Evolutionary conservation across 2,888 invertebrate genomes (phyloP).

Genomic region (Nipponacmea schrenckii): DNA sequence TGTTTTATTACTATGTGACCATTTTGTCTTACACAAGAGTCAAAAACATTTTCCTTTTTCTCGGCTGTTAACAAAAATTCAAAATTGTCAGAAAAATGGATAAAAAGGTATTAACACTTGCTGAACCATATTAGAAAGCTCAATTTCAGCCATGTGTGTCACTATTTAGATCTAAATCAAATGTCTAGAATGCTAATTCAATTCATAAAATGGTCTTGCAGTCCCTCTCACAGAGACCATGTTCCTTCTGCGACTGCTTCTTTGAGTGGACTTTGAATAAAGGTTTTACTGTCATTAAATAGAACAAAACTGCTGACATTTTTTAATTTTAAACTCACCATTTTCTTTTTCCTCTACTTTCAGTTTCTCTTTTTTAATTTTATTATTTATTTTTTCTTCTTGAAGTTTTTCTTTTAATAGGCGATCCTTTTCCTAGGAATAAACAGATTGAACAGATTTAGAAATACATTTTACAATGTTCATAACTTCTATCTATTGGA

Average conservation of each 20-base stretch:
- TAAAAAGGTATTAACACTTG: not conserved
- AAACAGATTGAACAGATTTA: not conserved
- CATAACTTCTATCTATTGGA: too few relatives aligned
- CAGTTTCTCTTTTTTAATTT: conserved; percentile 28
- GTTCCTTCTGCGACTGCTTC: too few relatives aligned
- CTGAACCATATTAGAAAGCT: not conserved
- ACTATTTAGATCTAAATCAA: conserved; percentile 9
- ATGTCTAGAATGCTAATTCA: too few relatives aligned
- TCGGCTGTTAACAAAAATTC: conserved; percentile 55
- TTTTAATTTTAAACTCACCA: too few relatives aligned
- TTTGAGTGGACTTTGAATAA: too few relatives aligned
- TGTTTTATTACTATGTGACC: conserved; percentile 77
- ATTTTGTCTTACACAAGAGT: conserved; percentile 44
- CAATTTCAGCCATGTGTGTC: not conserved
- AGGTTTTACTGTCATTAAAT: too few relatives aligned
- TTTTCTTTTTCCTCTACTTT: too few relatives aligned
- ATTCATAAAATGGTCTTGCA: too few relatives aligned
- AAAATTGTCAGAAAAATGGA: too few relatives aligned
- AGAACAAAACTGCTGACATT: too few relatives aligned
- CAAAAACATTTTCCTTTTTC: conserved; percentile 53
- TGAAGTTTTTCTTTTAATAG: conserved; percentile 46
- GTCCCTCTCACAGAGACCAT: too few relatives aligned
- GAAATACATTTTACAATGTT: not conserved
- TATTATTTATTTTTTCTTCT: conserved; percentile 40
- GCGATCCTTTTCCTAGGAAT: conserved; percentile 46